Conservation (phyloP, 92 coral and sea anemone genomes). For the Epizoanthus scotinus region DNA sequence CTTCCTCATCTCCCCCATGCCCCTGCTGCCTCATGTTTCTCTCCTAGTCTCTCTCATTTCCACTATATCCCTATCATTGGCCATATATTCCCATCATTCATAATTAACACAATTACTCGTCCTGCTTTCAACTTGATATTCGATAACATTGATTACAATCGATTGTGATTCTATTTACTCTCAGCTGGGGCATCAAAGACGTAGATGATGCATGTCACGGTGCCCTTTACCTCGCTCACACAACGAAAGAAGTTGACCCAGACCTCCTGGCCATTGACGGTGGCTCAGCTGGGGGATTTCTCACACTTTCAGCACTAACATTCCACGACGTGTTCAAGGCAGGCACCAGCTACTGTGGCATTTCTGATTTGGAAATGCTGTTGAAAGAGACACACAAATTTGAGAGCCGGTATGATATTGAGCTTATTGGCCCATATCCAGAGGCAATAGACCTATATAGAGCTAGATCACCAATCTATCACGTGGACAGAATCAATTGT, state of each 20-base stretch:
- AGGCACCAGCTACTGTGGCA: conserved; percentile 82
- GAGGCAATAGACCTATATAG: conserved; percentile 56
- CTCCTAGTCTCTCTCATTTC: too few relatives aligned
- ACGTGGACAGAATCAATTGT: conserved; percentile 62
- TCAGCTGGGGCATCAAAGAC: conserved; percentile 88
- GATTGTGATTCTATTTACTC: background rate
- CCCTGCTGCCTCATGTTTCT: too few relatives aligned
- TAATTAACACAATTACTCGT: too few relatives aligned
- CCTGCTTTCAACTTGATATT: too few relatives aligned
- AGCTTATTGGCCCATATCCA: conserved; percentile 80
- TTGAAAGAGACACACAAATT: conserved; percentile 84
- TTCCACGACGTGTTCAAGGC: conserved; percentile 85
- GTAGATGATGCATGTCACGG: conserved; percentile 92
- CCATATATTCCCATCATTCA: too few relatives aligned
- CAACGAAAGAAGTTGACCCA: conserved; percentile 74
- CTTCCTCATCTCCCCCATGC: too few relatives aligned
- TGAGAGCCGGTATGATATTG: conserved; percentile 80
- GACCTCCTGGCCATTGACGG: conserved; percentile 79
- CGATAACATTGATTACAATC: too few relatives aligned
- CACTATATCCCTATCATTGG: too few relatives aligned
- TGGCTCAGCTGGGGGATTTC: conserved; percentile 93
- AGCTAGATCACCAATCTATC: conserved; percentile 80
- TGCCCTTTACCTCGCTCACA: conserved; percentile 72
- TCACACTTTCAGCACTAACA: conserved; percentile 77
- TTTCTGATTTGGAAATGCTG: conserved; percentile 72